Evolutionary conservation across 2,797 vertebrate species (phyloP).

Genomic region (Chromis chromis): DNA sequence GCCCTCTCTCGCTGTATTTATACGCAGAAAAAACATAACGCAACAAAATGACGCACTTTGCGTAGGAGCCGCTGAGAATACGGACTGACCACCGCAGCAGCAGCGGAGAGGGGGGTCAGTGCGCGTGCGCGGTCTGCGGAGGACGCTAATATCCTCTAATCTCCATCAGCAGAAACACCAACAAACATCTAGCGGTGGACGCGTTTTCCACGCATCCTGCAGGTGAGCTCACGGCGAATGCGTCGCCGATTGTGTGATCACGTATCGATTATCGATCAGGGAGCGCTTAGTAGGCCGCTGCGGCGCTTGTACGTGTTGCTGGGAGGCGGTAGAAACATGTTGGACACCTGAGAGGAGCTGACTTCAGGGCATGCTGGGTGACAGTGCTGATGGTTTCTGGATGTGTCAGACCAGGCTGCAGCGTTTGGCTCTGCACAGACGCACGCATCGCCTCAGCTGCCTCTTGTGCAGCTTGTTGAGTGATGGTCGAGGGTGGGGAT

Average conservation of each 20-base stretch:
- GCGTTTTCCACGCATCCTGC: constrained; percentile 2
- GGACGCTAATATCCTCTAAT: constrained; percentile 43
- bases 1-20: neutral
- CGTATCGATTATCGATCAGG: neutral
- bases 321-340: constrained; percentile 21
- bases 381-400: neutral
- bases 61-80: constrained; percentile 57
- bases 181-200: constrained; percentile 8
- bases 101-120: neutral
- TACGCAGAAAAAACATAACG: neutral
- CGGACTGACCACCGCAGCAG: neutral
- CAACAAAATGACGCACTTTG: constrained; percentile 17
- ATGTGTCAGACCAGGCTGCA: neutral
- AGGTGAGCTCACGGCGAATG: constrained; percentile 61
- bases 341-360: constrained; percentile 56
- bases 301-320: neutral
- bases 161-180: constrained; percentile 17
- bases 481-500: constrained; percentile 39
- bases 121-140: constrained; percentile 65
- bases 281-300: neutral
- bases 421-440: neutral
- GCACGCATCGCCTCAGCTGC: neutral
- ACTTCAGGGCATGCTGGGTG: constrained; percentile 12
- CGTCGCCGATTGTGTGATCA: neutral
- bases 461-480: constrained; percentile 37